phyloP scores from a whole-genome alignment of 1,140 invertebrate species.

The Diabrotica virgifera region DNA sequence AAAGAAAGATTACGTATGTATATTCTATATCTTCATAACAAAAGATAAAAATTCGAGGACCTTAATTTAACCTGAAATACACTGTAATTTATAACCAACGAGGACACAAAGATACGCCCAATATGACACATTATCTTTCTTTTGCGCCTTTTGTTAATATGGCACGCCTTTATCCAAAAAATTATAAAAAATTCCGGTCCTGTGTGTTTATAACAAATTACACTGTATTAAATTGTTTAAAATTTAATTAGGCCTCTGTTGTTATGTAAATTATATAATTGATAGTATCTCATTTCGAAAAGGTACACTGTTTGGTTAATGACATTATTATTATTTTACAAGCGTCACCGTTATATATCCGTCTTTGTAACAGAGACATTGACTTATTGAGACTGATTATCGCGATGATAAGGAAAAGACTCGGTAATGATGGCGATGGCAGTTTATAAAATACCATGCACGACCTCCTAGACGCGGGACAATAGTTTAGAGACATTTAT shows the following conservation, averaged over 20 bases:
- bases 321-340: constrained; percentile 14
- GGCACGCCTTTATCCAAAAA: too few relatives aligned
- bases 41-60: too few relatives aligned
- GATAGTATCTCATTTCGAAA: constrained; percentile 11
- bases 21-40: too few relatives aligned
- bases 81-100: too few relatives aligned
- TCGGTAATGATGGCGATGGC: constrained; percentile 1
- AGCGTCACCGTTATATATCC: constrained; percentile 5
- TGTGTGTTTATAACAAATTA: constrained; percentile 12
- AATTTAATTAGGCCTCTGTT: constrained; percentile 19
- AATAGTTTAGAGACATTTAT: neutral
- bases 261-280: constrained; percentile 19
- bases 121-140: too few relatives aligned
- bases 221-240: constrained; percentile 15
- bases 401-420: neutral
- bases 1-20: too few relatives aligned
- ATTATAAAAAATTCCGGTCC: neutral
- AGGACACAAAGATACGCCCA: too few relatives aligned
- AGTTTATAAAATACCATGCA: neutral
- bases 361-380: constrained; percentile 3
- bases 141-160: too few relatives aligned
- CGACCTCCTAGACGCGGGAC: neutral
- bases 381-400: constrained; percentile 6
- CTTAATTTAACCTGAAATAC: too few relatives aligned
- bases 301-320: constrained; percentile 12